Conservation (phyloP, 2,888 invertebrate species). For the Mimumesa dahlbomi region DNA sequence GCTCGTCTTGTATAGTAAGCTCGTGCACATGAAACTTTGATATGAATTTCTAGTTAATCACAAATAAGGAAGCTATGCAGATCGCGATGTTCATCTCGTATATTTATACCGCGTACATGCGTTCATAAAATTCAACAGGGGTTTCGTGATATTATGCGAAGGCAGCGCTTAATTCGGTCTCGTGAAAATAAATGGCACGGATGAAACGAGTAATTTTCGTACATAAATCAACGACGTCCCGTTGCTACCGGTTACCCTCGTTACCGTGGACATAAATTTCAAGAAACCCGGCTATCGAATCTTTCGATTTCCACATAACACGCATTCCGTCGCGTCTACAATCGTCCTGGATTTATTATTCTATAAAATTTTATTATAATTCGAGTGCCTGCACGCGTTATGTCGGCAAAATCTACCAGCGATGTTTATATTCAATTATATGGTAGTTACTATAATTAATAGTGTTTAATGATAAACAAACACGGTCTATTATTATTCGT, state of each 20-base stretch:
- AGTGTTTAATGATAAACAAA: not conserved
- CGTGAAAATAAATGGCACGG: slow-evolving; percentile 4
- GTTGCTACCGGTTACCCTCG: not conserved
- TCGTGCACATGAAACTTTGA: too few species aligned
- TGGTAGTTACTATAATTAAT: not conserved
- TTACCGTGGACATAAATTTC: slow-evolving; percentile 18
- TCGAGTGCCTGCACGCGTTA: not conserved
- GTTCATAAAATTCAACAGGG: too few species aligned
- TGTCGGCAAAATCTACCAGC: too few species aligned
- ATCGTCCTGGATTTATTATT: slow-evolving; percentile 18
- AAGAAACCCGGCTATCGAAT: slow-evolving; percentile 12
- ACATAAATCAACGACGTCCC: not conserved
- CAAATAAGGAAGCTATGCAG: too few species aligned
- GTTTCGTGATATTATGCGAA: too few species aligned
- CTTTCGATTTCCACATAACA: slow-evolving; percentile 18
- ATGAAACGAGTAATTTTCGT: not conserved
- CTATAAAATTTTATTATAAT: slow-evolving; percentile 33
- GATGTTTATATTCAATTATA: too few species aligned
- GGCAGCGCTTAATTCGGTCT: too few species aligned
- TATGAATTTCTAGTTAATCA: too few species aligned
- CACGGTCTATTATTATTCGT: not conserved
- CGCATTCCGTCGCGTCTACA: slow-evolving; percentile 18
- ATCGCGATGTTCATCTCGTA: too few species aligned
- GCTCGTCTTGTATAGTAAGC: too few species aligned
- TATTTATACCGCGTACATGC: too few species aligned